Percentiles rank a stretch among this genome's conserved stretches.
Evolutionary conservation across 1,140 invertebrate genomes (phyloP).

Genomic region (Leucophenga varia): DNA sequence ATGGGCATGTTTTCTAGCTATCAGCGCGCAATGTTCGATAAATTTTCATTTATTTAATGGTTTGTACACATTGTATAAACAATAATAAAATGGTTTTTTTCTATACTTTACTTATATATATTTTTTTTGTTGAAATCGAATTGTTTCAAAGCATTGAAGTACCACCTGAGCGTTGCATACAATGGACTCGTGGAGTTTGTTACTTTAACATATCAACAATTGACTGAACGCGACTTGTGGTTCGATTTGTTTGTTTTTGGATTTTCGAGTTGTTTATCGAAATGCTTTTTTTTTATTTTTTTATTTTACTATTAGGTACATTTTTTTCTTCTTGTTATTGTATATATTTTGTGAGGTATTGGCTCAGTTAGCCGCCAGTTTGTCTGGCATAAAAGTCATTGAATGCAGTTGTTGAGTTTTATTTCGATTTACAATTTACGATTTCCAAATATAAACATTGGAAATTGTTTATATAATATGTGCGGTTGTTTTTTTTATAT

Average conservation of each 20-base stretch:
- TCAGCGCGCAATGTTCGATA: no score
- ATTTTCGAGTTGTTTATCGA: slow-evolving; percentile 23
- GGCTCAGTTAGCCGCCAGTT: slow-evolving; percentile 39
- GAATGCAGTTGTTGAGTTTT: not conserved
- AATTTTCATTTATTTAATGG: no score
- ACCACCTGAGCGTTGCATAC: slow-evolving; percentile 34
- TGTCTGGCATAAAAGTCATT: slow-evolving; percentile 30
- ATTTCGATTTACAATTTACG: no score
- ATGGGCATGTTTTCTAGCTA: no score
- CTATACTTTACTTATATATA: no score
- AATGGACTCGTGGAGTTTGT: no score
- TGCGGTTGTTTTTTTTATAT: slow-evolving; percentile 11
- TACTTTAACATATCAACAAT: no score
- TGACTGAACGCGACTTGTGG: no score
- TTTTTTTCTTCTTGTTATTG: slow-evolving; percentile 35
- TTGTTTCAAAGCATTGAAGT: slow-evolving; percentile 26
- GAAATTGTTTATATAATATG: slow-evolving; percentile 31
- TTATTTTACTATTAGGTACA: slow-evolving; percentile 9
- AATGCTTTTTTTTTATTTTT: slow-evolving; percentile 2
- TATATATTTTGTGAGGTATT: no score
- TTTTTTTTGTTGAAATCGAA: no score
- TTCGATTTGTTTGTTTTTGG: slow-evolving; percentile 47
- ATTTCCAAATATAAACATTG: slow-evolving; percentile 36
- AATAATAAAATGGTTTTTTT: no score
- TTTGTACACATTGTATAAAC: no score